Evolutionary conservation across 2,113 vertebrate species (phyloP).

Genomic region (Actenoides hombroni): DNA sequence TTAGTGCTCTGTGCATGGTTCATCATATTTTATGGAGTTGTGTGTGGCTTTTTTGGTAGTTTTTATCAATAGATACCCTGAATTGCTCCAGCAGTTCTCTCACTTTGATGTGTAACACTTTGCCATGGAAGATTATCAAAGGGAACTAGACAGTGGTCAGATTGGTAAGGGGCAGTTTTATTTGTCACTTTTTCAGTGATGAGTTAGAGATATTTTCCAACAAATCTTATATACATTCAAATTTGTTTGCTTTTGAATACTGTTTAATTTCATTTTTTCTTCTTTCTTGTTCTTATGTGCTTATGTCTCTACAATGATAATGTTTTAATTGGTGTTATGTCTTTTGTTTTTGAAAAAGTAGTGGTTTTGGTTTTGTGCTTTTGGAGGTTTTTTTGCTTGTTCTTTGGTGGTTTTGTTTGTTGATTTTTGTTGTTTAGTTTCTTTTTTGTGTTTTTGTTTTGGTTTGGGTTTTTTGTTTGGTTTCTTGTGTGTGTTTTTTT

Average conservation of each 20-base stretch:
- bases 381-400: too few relatives aligned
- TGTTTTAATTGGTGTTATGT: neutral
- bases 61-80: neutral
- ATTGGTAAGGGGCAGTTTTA: neutral
- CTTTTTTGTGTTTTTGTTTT: too few relatives aligned
- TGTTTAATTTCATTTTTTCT: neutral
- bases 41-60: neutral
- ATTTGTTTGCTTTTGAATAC: neutral
- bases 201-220: neutral
- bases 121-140: neutral
- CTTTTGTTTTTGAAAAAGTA: neutral
- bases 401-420: too few relatives aligned
- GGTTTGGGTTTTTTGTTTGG: too few relatives aligned
- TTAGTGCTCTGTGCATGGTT: neutral
- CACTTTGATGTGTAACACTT: neutral
- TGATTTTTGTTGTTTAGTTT: too few relatives aligned
- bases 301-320: neutral
- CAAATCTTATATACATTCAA: neutral
- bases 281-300: neutral
- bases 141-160: neutral
- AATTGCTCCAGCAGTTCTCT: neutral
- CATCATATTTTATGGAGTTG: neutral
- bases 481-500: neutral
- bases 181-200: neutral
- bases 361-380: too few relatives aligned